Conservation (phyloP, 2,888 invertebrate genomes). For the Stenoptilia bipunctidactyla region DNA sequence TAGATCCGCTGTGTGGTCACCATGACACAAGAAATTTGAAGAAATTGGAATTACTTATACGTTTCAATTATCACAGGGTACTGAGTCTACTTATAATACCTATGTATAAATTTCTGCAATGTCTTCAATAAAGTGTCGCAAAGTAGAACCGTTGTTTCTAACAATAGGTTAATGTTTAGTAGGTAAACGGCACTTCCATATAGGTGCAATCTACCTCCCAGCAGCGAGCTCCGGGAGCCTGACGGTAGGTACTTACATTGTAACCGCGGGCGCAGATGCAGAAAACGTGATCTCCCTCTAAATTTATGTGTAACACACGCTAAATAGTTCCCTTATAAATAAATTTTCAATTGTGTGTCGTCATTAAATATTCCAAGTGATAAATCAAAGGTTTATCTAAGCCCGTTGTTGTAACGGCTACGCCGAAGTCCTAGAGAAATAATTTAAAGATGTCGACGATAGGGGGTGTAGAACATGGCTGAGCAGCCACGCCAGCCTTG, state of each 20-base stretch:
- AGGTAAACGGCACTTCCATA: too few species aligned
- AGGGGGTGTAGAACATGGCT: conserved; percentile 32
- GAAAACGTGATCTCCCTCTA: conserved; percentile 51
- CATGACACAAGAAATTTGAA: too few species aligned
- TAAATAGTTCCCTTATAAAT: conserved; percentile 57
- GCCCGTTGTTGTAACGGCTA: conserved; percentile 46
- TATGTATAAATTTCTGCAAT: too few species aligned
- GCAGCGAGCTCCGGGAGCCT: too few species aligned
- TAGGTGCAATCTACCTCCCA: too few species aligned
- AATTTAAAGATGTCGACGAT: conserved; percentile 51
- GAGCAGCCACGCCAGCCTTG: conserved; percentile 18
- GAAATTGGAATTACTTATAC: too few species aligned
- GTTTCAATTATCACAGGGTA: too few species aligned
- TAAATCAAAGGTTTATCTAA: conserved; percentile 65
- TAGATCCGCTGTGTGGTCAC: too few species aligned
- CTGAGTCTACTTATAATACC: too few species aligned
- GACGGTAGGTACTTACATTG: conserved; percentile 36
- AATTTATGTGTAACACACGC: conserved; percentile 55
- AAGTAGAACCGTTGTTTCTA: too few species aligned
- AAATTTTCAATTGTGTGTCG: conserved; percentile 64
- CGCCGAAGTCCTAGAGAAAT: conserved; percentile 51
- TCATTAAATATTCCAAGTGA: conserved; percentile 61
- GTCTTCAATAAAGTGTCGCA: too few species aligned
- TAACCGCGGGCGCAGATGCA: conserved; percentile 30
- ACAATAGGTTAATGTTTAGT: too few species aligned